Base-by-base conservation (phyloP, 2,113 vertebrate species). In the Felis chaus region DNA sequence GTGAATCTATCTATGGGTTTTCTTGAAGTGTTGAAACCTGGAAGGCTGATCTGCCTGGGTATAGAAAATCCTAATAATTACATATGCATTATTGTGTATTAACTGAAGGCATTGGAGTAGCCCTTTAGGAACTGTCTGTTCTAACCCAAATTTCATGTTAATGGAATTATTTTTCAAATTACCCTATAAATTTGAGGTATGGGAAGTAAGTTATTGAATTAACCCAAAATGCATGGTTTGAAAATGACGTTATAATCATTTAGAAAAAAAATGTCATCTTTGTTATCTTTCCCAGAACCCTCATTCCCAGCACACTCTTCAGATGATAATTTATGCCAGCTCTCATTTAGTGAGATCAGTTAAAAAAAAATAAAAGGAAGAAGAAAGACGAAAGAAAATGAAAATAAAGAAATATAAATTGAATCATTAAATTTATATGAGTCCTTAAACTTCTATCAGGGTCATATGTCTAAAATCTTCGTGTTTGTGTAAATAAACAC, bases 141-240 rank as follows among this genome's bases (percentile, higher is more conserved):
- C 74, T 88, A 85, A 83, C 19, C 45, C 83, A 89, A 66, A 27
- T 92, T 85, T 84, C 53, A 80, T 68, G 89, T 68, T 93, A 94
- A 89, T 57, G 87, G 18, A 97, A 96, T 94, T 92, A 83, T 89
- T 96, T 97, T 95, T 92, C 41, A 95, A 94, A 84, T 84, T 78
- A 74, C 76, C 89, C 83, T 45, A 93, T 89, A 96, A 76, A 80
- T 81, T 36, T 93, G 76, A 97, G 29, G 50, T 94, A 92, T 61
- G 19, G 31, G 33, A 88, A 85, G 94, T 80, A 92, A 88, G 19
- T 81, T 76, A 97, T 88, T 93, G 65, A 94, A 94, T 94, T 87
- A 68, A 88, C 41, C 5, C 45, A 31, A 88, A 82, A 63, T 78
- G 36, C 41, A 80, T 2, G 39, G 69, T 90, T 92, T 90, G 69